These are phyloP conservation scores for Lepidocyrtoides sp. DNA, from an alignment of 2,888 invertebrate genomes.

Conservation along the genomic window DNA sequence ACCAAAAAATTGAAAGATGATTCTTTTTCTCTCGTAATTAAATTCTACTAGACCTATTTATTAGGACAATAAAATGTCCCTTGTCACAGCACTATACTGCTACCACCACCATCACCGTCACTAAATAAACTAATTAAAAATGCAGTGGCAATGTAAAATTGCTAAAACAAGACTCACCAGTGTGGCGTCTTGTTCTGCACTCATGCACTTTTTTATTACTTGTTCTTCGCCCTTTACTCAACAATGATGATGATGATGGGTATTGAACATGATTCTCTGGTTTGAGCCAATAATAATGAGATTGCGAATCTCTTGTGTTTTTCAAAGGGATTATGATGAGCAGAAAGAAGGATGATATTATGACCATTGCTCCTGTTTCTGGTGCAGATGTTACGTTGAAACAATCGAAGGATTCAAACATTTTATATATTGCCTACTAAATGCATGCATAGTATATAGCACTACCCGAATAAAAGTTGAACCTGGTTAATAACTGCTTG, in stretches of 20 bases:
- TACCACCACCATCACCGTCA: not conserved
- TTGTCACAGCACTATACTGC: not conserved
- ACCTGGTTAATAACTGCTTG: conserved; percentile 3
- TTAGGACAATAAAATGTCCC: not conserved
- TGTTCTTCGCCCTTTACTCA: not conserved
- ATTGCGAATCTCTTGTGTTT: not conserved
- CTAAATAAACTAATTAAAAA: conserved; percentile 56
- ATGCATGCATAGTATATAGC: not conserved
- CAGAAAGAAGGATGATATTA: not conserved
- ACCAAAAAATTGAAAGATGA: not conserved
- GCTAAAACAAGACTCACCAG: conserved; percentile 40
- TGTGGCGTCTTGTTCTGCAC: conserved; percentile 72
- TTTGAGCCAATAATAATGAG: conserved; percentile 33
- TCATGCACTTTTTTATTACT: conserved; percentile 66
- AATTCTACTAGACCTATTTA: not conserved
- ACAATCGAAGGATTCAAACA: too few species aligned
- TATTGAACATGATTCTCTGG: not conserved
- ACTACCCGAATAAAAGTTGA: conserved; percentile 24
- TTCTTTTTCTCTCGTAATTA: not conserved
- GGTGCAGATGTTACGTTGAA: not conserved
- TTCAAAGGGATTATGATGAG: not conserved
- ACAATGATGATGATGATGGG: not conserved
- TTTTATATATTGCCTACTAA: not conserved
- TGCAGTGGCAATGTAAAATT: conserved; percentile 13
- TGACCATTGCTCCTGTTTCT: not conserved